These are phyloP conservation scores for Stomatorhinus walkeri DNA, from an alignment of 2,797 vertebrate genomes.

Conservation along the genomic window DNA sequence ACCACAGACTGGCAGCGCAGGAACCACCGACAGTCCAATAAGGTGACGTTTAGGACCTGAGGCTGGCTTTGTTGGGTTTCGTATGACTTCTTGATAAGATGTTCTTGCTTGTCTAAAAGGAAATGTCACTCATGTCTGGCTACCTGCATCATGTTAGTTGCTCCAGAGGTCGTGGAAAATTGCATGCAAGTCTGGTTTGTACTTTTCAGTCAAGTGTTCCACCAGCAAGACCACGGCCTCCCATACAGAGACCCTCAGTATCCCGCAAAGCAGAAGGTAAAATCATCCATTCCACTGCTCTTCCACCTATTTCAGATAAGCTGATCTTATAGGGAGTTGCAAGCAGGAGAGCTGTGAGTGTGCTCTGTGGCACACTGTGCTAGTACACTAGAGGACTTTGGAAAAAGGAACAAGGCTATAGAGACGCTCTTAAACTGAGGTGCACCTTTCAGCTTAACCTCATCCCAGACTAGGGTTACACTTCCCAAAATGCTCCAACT, in stretches of 20 bases:
- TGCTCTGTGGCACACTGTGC: background rate
- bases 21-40: conserved; percentile 45
- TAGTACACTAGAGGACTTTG: background rate
- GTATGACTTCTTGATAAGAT: background rate
- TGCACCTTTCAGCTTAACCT: background rate
- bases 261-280: conserved; percentile 28
- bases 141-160: background rate
- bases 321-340: background rate
- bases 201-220: conserved; percentile 7
- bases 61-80: background rate
- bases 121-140: background rate
- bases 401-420: background rate
- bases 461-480: background rate
- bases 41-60: conserved; percentile 35
- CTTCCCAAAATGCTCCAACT: background rate
- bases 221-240: conserved; percentile 39
- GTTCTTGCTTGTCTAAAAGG: background rate
- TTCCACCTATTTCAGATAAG: background rate
- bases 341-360: background rate
- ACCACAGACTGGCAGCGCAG: conserved; percentile 61
- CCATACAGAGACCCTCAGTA: conserved; percentile 19
- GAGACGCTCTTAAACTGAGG: background rate
- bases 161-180: background rate
- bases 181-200: background rate
- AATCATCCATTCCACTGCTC: background rate